Percentiles rank a stretch among this genome's conserved stretches.
Evolutionary conservation across 2,888 invertebrate genomes (phyloP).

Genomic region (Odontocerum albicorne): DNA sequence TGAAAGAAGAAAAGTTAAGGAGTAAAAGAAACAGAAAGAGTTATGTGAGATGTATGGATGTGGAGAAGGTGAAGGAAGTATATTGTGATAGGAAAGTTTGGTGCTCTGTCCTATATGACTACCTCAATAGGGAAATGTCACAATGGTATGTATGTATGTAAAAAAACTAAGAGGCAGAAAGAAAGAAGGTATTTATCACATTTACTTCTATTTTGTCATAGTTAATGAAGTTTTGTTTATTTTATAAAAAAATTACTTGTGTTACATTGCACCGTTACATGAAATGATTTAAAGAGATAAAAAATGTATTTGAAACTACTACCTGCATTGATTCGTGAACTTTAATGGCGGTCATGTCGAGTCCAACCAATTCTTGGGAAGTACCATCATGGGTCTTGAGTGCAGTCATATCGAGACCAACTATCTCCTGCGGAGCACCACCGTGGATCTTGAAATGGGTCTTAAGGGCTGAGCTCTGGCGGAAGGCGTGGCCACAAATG

Average conservation of each 20-base stretch:
- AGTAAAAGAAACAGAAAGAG: too few species aligned
- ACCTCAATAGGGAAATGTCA: too few species aligned
- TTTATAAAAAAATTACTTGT: background rate
- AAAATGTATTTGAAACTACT: background rate
- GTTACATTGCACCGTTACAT: background rate
- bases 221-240: too few species aligned
- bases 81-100: too few species aligned
- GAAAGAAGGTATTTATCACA: too few species aligned
- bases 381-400: slow-evolving; percentile 44
- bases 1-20: too few species aligned
- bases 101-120: too few species aligned
- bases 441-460: slow-evolving; percentile 52
- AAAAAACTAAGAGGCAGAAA: too few species aligned
- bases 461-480: slow-evolving; percentile 36
- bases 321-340: slow-evolving; percentile 21
- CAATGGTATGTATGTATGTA: too few species aligned
- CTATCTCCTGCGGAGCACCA: slow-evolving; percentile 7
- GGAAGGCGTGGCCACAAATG: slow-evolving; percentile 54
- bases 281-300: background rate
- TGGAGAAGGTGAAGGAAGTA: too few species aligned
- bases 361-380: slow-evolving; percentile 8
- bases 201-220: too few species aligned
- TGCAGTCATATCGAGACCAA: slow-evolving; percentile 54
- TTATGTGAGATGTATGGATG: too few species aligned
- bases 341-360: slow-evolving; percentile 13